A percentile compares a stretch with the other conserved stretches of the same genome.
These are phyloP conservation scores for Otis tarda DNA, from an alignment of 2,113 vertebrate genomes.

Conservation along the genomic window DNA sequence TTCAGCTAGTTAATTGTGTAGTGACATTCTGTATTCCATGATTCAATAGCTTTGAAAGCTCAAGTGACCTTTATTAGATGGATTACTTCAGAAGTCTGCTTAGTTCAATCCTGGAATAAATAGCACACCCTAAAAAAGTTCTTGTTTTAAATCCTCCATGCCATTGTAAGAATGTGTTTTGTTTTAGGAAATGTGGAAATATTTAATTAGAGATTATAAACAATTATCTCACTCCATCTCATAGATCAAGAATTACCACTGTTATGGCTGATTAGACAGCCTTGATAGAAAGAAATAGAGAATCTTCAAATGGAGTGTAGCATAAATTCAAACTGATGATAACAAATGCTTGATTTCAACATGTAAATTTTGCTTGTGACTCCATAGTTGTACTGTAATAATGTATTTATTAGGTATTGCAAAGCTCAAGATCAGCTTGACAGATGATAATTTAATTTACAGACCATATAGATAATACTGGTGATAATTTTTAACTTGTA, in stretches of 20 bases:
- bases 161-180: neutral
- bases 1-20: neutral
- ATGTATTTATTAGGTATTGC: neutral
- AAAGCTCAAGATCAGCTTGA: neutral
- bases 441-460: neutral
- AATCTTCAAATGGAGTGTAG: neutral
- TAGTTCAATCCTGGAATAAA: neutral
- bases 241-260: neutral
- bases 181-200: neutral
- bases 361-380: neutral
- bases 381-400: neutral
- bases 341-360: neutral
- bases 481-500: neutral
- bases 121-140: neutral
- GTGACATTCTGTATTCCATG: neutral
- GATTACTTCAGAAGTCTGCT: neutral
- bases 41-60: conserved; percentile 2
- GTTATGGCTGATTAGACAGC: neutral
- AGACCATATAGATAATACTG: neutral
- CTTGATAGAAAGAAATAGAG: neutral
- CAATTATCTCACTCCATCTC: neutral
- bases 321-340: neutral
- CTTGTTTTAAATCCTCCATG: neutral
- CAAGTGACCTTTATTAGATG: neutral
- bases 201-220: neutral